Evolutionary conservation across 2,888 invertebrate species (phyloP), one percentile per base, ranked within the genome.

Genomic region (Phortica magna): DNA sequence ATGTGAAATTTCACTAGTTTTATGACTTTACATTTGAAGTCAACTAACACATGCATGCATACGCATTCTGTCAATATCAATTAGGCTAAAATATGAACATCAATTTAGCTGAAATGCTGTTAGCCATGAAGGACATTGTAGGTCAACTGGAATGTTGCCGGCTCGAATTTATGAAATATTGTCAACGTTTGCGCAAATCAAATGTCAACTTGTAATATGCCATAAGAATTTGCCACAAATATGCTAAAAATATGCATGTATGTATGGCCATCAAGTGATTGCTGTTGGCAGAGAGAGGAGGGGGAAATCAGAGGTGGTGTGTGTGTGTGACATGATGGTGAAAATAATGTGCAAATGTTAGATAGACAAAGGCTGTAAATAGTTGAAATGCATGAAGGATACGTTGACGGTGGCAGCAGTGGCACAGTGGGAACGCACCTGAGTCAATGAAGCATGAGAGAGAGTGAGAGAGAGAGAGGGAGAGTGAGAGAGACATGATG

Each of bases 301-400:
- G 42, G 22, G 7, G 14, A 42, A 67, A 19, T 76, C 61, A 67
- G 53, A n/a, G 48, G 48, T 55, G 10, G 39, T 55, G 17, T 43
- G 67, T 68, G 55, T 79, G 61, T 82, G 74, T 73, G 78, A 76
- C 59, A 9, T 48, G 48, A 12, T 48, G 48, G 48, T 48, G 9
- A 48, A 14, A 48, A 48, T 48, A 2, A 12, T 48, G 48, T 48
- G 48, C 48, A 48, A 48, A 48, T 48, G 48, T 48, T 48, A 48
- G 48, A 14, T 6, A 12, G 48, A 48, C 10, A 12, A 12, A 48
- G 48, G 31, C 31, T 31, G 55, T 55, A 7, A 5, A 14, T 14
- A 53, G n/a, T 14, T 53, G 53, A 7, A 53, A 53, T 53, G 53
- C 31, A 31, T 53, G 53, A 53, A 1, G 7, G n/a, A 53, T 14